These are phyloP conservation scores for Cyanoderma ruficeps DNA, from an alignment of 2,113 vertebrate genomes.

Conservation along the genomic window DNA sequence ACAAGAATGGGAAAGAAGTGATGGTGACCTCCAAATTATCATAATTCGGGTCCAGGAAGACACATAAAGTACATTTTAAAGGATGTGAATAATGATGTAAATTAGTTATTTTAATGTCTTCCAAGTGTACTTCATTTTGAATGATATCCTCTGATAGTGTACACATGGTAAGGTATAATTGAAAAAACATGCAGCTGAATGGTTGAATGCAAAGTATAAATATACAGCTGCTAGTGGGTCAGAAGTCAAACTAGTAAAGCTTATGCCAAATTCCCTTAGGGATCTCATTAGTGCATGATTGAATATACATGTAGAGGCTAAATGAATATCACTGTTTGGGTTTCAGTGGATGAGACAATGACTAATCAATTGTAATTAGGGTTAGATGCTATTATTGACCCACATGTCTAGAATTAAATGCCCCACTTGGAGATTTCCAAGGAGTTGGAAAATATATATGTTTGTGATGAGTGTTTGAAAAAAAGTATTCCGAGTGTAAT, in stretches of 20 bases:
- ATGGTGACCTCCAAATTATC: constrained; percentile 72
- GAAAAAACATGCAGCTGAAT: constrained; percentile 79
- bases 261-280: constrained; percentile 73
- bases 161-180: constrained; percentile 81
- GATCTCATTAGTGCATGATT: constrained; percentile 81
- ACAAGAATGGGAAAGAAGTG: constrained; percentile 4
- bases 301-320: constrained; percentile 75
- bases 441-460: constrained; percentile 56
- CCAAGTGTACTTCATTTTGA: constrained; percentile 81
- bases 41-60: constrained; percentile 67
- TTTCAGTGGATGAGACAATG: constrained; percentile 77
- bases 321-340: constrained; percentile 78
- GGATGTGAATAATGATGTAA: constrained; percentile 78
- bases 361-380: constrained; percentile 81
- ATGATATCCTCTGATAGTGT: constrained; percentile 75
- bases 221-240: constrained; percentile 79
- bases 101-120: constrained; percentile 84
- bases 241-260: constrained; percentile 79
- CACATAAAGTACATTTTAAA: constrained; percentile 71
- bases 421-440: constrained; percentile 47
- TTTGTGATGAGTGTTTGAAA: constrained; percentile 3
- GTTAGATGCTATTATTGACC: constrained; percentile 74
- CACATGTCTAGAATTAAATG: constrained; percentile 71
- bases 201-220: constrained; percentile 78
- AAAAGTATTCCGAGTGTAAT: not conserved